Evolutionary conservation across 2,113 vertebrate genomes (phyloP), one percentile per base, ranked within the genome.

Genomic region (Saguinus midas): DNA sequence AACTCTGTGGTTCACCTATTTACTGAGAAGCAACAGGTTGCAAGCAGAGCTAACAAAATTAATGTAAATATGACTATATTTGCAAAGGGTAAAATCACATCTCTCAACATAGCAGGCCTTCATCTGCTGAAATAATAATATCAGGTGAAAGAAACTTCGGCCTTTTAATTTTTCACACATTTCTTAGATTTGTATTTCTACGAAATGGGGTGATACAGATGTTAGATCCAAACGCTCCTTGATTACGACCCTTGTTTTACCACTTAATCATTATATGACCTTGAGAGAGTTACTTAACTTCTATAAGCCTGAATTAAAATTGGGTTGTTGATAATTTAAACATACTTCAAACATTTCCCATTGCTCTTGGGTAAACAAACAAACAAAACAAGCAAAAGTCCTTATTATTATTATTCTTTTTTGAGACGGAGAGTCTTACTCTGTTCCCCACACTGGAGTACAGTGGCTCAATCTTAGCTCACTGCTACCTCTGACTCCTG

Each of bases 71-170:
- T 55, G 13, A 89, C 73, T 94, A 25, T 2, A 35, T 40, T 94
- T 82, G 45, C 10, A 94, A 81, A 58, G 43, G 43, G 10, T 76
- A 94, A 95, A 80, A 82, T 55, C n/a, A 82, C 32, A 94, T 75
- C 40, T 25, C 11, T 64, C 29, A 78, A 76, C 32, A 82, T 8
- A 94, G 20, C 3, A 78, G 35, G 21, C 52, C 82, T 43, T 82
- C n/a, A 94, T 43, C 61, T 84, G 12, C 35, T 84, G 5, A 87
- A 87, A 58, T 68, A 68, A 88, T 7, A 89, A 92, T 25, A 68
- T 86, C 73, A 84, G 40, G 64, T 68, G 29, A 83, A 43, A 89
- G 70, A 91, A 85, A 82, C 91, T 61, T 85, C n/a, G 82, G 92
- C 29, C 20, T 90, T 87, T 57, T 48, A 94, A 81, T 72, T 89